phyloP scores from a whole-genome alignment of 2,888 invertebrate species.

The Taenaris catops region DNA sequence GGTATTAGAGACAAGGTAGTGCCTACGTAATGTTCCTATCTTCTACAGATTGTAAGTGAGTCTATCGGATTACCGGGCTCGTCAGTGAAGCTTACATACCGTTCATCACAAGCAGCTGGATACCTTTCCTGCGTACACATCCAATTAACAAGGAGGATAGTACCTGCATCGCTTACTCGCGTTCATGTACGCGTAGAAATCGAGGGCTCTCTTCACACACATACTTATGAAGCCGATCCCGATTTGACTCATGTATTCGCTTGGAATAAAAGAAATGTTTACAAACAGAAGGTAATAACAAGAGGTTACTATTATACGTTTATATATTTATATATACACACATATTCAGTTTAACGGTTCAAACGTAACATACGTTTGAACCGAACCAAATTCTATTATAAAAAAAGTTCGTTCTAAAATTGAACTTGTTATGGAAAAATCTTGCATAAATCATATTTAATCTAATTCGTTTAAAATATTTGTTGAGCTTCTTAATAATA shows the following conservation, averaged over 20 bases:
- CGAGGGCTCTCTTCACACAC: conserved; percentile 94
- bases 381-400: too few relatives aligned
- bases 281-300: conserved; percentile 94
- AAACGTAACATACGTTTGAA: too few relatives aligned
- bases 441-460: too few relatives aligned
- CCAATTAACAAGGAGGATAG: conserved; percentile 88
- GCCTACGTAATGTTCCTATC: too few relatives aligned
- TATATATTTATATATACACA: too few relatives aligned
- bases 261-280: conserved; percentile 99
- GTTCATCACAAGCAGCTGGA: conserved; percentile 96
- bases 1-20: too few relatives aligned
- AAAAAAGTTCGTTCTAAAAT: too few relatives aligned
- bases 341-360: too few relatives aligned
- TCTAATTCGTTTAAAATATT: too few relatives aligned
- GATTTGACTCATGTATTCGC: conserved; percentile 97
- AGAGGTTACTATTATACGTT: too few relatives aligned
- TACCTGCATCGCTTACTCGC: conserved; percentile 90
- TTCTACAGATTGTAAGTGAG: conserved; percentile 94
- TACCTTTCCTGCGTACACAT: conserved; percentile 96
- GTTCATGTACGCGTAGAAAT: conserved; percentile 96
- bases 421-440: too few relatives aligned
- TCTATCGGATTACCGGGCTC: conserved; percentile 96
- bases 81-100: conserved; percentile 95
- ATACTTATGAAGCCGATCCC: conserved; percentile 97
- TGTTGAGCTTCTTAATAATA: too few relatives aligned